Evolutionary conservation across 1,140 invertebrate species (phyloP).

Genomic region (Chrysopa pallens): DNA sequence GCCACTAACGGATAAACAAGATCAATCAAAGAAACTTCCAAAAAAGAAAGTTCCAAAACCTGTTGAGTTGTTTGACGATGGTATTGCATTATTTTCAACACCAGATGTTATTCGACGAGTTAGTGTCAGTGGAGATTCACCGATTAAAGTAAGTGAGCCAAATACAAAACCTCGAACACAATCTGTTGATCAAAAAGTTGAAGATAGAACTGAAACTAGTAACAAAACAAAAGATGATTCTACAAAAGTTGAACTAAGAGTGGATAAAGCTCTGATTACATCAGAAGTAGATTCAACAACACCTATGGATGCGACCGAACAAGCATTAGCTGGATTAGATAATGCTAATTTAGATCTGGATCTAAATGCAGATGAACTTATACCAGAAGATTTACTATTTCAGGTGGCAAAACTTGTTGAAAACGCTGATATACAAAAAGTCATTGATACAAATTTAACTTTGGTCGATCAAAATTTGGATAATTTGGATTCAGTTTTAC

Average conservation of each 20-base stretch:
- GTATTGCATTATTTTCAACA: constrained; percentile 53
- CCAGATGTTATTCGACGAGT: constrained; percentile 60
- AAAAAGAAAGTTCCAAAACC: constrained; percentile 48
- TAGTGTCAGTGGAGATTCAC: constrained; percentile 19
- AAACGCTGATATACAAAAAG: constrained; percentile 44
- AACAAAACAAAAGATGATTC: constrained; percentile 18
- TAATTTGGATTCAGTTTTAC: constrained; percentile 10
- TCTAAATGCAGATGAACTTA: constrained; percentile 33
- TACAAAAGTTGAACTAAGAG: constrained; percentile 11
- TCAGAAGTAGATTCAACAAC: constrained; percentile 11
- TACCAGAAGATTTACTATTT: constrained; percentile 44
- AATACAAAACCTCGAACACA: constrained; percentile 10
- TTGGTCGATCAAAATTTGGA: constrained; percentile 25
- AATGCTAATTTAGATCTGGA: constrained; percentile 17
- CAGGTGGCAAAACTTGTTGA: constrained; percentile 45
- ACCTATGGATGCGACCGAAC: not conserved
- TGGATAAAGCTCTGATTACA: constrained; percentile 7
- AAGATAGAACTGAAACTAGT: constrained; percentile 18
- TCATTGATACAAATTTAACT: constrained; percentile 35
- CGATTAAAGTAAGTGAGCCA: constrained; percentile 11
- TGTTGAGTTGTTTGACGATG: constrained; percentile 34
- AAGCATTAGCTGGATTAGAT: constrained; percentile 14
- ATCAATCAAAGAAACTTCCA: constrained; percentile 31
- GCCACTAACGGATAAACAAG: constrained; percentile 9
- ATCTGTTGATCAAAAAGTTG: constrained; percentile 12